Percentiles rank a stretch among this genome's conserved stretches.
phyloP scores from a whole-genome alignment of 1,140 invertebrate species.

The Maniola jurtina region DNA sequence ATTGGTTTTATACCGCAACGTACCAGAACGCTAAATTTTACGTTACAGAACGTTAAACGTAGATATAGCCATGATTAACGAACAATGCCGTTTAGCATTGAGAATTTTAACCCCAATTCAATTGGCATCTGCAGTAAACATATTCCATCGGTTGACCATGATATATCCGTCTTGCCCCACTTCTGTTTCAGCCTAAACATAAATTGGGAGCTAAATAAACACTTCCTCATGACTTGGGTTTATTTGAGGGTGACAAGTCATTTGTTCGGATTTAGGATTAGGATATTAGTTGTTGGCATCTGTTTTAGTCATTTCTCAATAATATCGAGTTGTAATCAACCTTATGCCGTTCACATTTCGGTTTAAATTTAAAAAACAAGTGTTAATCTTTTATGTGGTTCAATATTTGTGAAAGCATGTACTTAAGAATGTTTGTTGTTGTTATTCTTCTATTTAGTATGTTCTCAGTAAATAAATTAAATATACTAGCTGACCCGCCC shows the following conservation, averaged over 20 bases:
- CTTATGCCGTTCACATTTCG: constrained; percentile 3
- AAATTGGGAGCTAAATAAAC: constrained; percentile 47
- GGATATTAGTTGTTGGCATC: constrained; percentile 46
- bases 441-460: background rate
- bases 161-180: no score
- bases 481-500: no score
- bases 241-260: constrained; percentile 48
- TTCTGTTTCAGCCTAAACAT: background rate
- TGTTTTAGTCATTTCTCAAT: constrained; percentile 29
- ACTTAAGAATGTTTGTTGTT: constrained; percentile 6
- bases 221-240: constrained; percentile 45
- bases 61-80: no score
- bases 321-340: constrained; percentile 8
- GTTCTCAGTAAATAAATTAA: background rate
- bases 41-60: no score
- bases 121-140: no score
- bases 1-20: no score
- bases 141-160: no score
- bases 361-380: background rate
- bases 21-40: no score
- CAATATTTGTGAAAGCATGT: constrained; percentile 16
- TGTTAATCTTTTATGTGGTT: constrained; percentile 1
- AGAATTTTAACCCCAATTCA: no score
- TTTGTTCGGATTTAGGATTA: constrained; percentile 53
- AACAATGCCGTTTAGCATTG: no score